Percentiles rank a stretch among this genome's conserved stretches.
Evolutionary conservation across 2,113 vertebrate genomes (phyloP).

Genomic region (Canis aureus): DNA sequence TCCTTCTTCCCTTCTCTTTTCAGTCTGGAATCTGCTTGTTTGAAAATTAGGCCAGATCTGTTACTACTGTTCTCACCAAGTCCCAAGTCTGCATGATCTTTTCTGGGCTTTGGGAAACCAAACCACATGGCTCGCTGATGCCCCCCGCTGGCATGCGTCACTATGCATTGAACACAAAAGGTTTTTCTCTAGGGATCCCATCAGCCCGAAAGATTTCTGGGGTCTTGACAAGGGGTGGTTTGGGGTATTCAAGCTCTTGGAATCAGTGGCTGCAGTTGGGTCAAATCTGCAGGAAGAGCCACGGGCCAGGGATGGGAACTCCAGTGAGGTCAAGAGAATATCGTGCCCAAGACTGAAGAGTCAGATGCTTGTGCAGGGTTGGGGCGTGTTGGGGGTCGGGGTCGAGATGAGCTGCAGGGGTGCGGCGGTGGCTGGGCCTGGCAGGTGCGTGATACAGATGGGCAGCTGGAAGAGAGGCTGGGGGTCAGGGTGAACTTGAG

Average conservation of each 20-base stretch:
- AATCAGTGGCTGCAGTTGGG: rapidly evolving
- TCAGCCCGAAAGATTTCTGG: background rate
- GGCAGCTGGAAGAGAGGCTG: background rate
- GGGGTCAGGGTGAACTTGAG: background rate
- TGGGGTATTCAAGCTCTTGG: rapidly evolving
- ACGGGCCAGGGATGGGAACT: rapidly evolving
- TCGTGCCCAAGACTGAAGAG: background rate
- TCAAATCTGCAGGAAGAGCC: background rate
- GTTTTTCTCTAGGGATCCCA: background rate
- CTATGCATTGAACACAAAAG: too few species aligned
- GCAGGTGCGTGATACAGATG: too few species aligned
- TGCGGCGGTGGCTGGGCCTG: background rate
- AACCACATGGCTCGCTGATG: background rate
- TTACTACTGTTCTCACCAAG: background rate
- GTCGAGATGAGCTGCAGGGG: too few species aligned
- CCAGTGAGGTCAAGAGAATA: background rate
- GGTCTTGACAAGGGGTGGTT: background rate
- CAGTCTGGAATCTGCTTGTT: background rate
- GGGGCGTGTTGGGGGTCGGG: too few species aligned
- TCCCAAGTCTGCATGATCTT: background rate
- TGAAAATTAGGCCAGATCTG: background rate
- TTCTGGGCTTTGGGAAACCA: background rate
- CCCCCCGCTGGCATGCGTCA: background rate
- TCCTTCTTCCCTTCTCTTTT: background rate
- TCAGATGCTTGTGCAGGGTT: too few species aligned